Evolutionary conservation across 2,113 vertebrate genomes (phyloP).

Genomic region (Danionella cerebrum): DNA sequence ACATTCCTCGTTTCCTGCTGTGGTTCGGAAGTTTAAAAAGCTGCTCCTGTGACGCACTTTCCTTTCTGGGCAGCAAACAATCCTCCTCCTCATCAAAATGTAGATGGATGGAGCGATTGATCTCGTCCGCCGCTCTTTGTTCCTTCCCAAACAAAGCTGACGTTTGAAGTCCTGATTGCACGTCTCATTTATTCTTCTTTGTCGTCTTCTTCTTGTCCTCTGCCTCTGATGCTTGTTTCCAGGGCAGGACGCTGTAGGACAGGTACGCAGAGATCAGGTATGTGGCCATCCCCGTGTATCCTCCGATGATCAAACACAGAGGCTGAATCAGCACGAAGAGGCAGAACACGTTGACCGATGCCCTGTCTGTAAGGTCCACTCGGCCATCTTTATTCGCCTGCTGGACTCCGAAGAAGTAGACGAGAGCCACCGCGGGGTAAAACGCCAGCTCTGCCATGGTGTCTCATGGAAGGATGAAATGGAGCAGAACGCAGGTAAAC

Average conservation of each 20-base stretch:
- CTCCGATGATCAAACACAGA: conserved; percentile 61
- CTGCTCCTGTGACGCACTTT: too few species aligned
- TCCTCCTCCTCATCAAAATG: neutral
- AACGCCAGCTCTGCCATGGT: conserved; percentile 61
- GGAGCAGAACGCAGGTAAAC: too few species aligned
- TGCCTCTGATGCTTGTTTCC: conserved; percentile 34
- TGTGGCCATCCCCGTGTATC: conserved; percentile 63
- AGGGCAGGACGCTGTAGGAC: conserved; percentile 68
- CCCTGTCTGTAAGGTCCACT: conserved; percentile 60
- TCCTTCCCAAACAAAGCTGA: neutral
- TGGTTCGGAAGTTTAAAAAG: too few species aligned
- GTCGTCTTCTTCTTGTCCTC: conserved; percentile 31
- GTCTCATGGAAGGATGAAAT: neutral
- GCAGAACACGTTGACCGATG: conserved; percentile 70
- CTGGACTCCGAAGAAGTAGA: conserved; percentile 69
- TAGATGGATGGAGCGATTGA: neutral
- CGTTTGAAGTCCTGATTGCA: conserved; percentile 11
- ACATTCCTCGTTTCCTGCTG: too few species aligned
- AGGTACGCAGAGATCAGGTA: conserved; percentile 60
- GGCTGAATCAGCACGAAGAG: conserved; percentile 72
- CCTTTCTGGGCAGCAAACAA: too few species aligned
- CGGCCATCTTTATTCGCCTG: conserved; percentile 50
- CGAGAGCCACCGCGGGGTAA: conserved; percentile 64
- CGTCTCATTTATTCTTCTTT: conserved; percentile 43
- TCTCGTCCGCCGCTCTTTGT: neutral